Percentiles rank a stretch among this genome's conserved stretches.
These are phyloP conservation scores for Chamaea fasciata DNA, from an alignment of 2,113 vertebrate species.

Conservation along the genomic window DNA sequence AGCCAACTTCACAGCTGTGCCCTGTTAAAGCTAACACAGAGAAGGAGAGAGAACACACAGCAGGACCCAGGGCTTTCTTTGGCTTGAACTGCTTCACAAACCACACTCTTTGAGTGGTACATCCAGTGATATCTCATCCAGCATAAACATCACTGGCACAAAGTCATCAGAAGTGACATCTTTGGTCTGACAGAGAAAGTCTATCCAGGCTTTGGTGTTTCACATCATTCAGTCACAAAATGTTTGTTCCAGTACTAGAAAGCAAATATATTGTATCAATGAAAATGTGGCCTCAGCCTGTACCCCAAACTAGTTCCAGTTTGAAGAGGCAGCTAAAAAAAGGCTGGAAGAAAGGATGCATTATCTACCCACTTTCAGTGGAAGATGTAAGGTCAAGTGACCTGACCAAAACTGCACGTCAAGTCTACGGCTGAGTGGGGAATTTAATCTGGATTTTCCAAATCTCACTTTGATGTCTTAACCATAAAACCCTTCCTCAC, in stretches of 20 bases:
- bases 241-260: background rate
- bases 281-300: background rate
- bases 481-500: conserved; percentile 7
- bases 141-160: background rate
- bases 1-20: background rate
- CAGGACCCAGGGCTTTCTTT: background rate
- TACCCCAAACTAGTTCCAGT: background rate
- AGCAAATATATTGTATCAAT: background rate
- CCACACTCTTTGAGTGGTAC: background rate
- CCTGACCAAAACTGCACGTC: background rate
- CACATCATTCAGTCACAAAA: background rate
- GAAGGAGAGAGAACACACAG: background rate
- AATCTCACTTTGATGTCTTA: conserved; percentile 46
- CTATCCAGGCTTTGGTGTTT: background rate
- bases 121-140: background rate
- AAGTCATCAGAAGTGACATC: conserved; percentile 17
- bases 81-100: background rate
- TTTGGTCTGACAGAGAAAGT: background rate
- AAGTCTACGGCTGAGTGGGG: background rate
- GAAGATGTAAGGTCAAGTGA: conserved; percentile 30
- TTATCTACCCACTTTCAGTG: background rate
- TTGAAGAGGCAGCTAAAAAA: background rate
- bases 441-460: conserved; percentile 48
- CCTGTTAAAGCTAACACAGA: background rate
- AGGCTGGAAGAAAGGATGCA: background rate